phyloP scores from a whole-genome alignment of 2,113 vertebrate species.

The Carassius auratus region DNA sequence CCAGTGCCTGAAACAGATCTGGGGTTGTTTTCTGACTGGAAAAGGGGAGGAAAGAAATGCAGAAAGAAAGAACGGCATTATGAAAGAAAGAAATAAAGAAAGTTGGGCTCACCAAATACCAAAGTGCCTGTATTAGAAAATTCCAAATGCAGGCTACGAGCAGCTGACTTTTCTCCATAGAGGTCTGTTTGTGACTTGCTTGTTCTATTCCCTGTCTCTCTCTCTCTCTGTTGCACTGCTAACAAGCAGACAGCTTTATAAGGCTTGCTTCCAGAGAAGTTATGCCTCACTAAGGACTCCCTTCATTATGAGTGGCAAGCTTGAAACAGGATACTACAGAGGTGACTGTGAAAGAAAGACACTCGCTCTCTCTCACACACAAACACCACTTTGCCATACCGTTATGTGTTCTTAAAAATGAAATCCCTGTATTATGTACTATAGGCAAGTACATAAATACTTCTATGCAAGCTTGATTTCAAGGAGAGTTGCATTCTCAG shows the following conservation, averaged over 20 bases:
- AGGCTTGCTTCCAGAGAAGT: conserved; percentile 50
- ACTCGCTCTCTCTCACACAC: background rate
- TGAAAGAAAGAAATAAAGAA: conserved; percentile 51
- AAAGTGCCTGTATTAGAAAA: conserved; percentile 75
- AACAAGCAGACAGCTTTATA: conserved; percentile 42
- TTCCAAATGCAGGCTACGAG: conserved; percentile 78
- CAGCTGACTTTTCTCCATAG: conserved; percentile 60
- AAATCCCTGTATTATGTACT: background rate
- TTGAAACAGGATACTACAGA: conserved; percentile 41
- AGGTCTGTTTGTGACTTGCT: conserved; percentile 38
- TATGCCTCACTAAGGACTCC: conserved; percentile 54
- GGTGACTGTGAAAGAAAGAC: conserved; percentile 12
- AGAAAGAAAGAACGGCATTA: conserved; percentile 50
- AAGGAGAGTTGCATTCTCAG: background rate
- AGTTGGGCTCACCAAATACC: conserved; percentile 56
- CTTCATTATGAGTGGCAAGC: conserved; percentile 35
- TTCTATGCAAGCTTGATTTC: background rate
- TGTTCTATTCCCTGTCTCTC: background rate
- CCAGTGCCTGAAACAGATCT: conserved; percentile 80
- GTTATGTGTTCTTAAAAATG: background rate
- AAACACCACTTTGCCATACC: conserved; percentile 6
- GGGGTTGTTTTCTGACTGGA: conserved; percentile 80
- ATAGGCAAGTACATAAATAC: background rate
- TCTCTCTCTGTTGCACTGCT: conserved; percentile 25
- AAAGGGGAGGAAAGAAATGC: conserved; percentile 26